Conservation (phyloP, 2,797 vertebrate genomes). For the Limnodromus scolopaceus region DNA sequence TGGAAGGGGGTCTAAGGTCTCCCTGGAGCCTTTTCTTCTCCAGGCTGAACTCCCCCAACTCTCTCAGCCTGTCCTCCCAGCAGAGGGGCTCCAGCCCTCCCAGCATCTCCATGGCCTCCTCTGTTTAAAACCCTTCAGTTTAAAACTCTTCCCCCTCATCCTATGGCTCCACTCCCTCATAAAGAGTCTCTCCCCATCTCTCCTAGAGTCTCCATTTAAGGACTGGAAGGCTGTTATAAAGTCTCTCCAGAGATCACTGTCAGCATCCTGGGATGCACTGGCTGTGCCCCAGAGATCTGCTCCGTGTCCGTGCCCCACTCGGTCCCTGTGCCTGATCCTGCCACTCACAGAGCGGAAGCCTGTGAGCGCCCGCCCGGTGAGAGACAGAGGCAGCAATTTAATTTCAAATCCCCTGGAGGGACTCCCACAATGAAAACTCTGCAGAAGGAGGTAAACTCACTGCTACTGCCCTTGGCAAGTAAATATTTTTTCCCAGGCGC, state of each 20-base stretch:
- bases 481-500: background rate
- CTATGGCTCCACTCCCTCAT: too few species aligned
- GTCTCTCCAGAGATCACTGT: background rate
- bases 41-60: too few species aligned
- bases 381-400: background rate
- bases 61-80: too few species aligned
- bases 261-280: accelerated
- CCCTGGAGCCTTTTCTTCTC: too few species aligned
- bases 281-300: background rate
- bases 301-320: background rate
- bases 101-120: too few species aligned
- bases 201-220: too few species aligned
- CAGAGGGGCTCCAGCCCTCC: too few species aligned
- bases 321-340: accelerated
- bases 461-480: background rate
- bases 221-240: too few species aligned
- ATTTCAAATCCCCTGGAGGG: background rate
- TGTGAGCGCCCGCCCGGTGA: background rate
- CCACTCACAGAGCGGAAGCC: accelerated
- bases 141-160: too few species aligned
- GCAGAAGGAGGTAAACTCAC: background rate
- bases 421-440: background rate
- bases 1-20: too few species aligned
- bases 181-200: too few species aligned
- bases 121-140: too few species aligned